Conservation (phyloP, 2,888 invertebrate species). For the Scaptomyza caliginosa region DNA sequence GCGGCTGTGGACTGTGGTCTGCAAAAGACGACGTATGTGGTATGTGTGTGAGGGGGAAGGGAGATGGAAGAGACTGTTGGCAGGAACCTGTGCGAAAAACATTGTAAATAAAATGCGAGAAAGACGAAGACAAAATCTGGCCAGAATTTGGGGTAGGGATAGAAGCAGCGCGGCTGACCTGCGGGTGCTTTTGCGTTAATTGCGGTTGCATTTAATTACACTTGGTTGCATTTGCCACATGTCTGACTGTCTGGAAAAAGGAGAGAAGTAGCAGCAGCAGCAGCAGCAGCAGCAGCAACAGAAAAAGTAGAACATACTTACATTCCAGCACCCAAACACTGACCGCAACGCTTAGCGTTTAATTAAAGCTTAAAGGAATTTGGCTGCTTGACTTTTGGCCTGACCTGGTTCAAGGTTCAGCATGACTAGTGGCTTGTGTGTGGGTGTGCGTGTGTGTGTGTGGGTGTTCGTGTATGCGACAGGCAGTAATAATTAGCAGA, state of each 20-base stretch:
- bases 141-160: neutral
- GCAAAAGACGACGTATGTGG: conserved; percentile 26
- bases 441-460: neutral
- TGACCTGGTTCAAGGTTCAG: neutral
- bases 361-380: conserved; percentile 72
- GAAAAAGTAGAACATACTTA: conserved; percentile 4
- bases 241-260: conserved; percentile 19
- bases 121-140: conserved; percentile 3
- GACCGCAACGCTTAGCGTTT: conserved; percentile 55
- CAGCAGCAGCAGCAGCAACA: neutral
- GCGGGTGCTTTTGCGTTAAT: conserved; percentile 78
- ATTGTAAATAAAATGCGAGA: conserved; percentile 73
- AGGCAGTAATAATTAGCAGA: conserved; percentile 47
- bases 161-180: conserved; percentile 44
- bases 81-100: conserved; percentile 60
- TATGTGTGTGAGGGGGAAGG: conserved; percentile 7
- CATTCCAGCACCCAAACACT: conserved; percentile 5
- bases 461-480: conserved; percentile 17
- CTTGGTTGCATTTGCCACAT: conserved; percentile 64
- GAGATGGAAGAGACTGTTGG: conserved; percentile 24
- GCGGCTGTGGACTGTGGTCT: conserved; percentile 47
- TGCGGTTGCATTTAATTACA: conserved; percentile 80
- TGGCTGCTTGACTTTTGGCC: conserved; percentile 30
- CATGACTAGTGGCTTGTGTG: conserved; percentile 17
- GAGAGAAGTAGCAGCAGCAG: neutral